Percentiles rank a stretch among this genome's conserved stretches.
These are phyloP conservation scores for Limnephilus auricula DNA, from an alignment of 2,888 invertebrate genomes.

Conservation along the genomic window DNA sequence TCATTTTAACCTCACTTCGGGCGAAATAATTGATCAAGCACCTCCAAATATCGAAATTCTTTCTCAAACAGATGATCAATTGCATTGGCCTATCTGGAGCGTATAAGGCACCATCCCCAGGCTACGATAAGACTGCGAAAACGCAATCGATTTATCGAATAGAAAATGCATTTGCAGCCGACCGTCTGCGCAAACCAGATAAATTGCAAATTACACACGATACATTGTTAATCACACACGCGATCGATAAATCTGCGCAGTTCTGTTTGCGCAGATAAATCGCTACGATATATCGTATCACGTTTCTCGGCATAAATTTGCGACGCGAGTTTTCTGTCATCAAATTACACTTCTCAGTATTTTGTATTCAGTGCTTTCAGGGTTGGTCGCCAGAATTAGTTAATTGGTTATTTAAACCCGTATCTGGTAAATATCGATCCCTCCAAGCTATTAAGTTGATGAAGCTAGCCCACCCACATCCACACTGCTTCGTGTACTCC, in stretches of 20 bases:
- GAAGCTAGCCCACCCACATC: not conserved
- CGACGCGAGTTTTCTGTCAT: not conserved
- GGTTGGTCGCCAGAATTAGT: not conserved
- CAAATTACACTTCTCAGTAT: not conserved
- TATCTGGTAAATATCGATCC: not conserved
- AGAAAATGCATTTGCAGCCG: no score
- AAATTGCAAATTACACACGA: no score
- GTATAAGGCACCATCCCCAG: no score
- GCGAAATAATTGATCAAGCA: not conserved
- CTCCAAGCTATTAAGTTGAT: not conserved
- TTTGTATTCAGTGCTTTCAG: not conserved
- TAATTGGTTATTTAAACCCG: not conserved
- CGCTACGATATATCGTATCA: no score
- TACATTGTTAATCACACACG: no score
- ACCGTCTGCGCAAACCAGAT: no score
- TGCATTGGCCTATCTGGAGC: not conserved
- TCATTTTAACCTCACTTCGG: no score
- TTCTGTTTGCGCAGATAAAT: no score
- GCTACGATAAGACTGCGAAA: no score
- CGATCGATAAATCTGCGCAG: no score
- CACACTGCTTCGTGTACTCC: not conserved
- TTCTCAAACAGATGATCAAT: not conserved
- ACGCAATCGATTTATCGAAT: no score
- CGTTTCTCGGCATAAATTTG: not conserved
- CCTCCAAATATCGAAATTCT: not conserved